phyloP scores from a whole-genome alignment of 2,113 vertebrate species.

The Callaeas wilsoni region DNA sequence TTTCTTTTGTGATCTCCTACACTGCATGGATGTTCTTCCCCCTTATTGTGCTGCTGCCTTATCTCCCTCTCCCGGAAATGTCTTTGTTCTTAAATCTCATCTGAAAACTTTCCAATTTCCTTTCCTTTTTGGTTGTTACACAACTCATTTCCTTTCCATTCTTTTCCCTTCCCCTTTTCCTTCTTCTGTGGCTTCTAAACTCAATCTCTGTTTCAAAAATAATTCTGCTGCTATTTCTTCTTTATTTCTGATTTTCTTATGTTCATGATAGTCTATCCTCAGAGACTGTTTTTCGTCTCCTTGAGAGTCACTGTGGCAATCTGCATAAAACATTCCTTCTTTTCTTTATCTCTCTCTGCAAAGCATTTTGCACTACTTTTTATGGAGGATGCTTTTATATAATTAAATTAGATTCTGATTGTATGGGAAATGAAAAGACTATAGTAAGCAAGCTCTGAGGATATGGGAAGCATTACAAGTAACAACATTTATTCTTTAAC shows the following conservation, averaged over 20 bases:
- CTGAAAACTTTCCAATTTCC: conserved; percentile 23
- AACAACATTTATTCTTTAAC: not conserved
- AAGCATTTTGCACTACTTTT: conserved; percentile 27
- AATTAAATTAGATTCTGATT: conserved; percentile 23
- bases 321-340: not conserved
- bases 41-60: not conserved
- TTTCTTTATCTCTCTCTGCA: conserved; percentile 36
- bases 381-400: not conserved
- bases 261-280: not conserved
- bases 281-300: not conserved
- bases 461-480: not conserved
- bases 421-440: not conserved
- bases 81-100: conserved; percentile 17
- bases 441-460: not conserved
- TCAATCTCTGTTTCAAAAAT: not conserved
- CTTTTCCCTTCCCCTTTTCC: not conserved
- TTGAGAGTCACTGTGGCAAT: not conserved
- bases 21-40: not conserved
- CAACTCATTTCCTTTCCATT: conserved; percentile 1
- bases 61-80: not conserved
- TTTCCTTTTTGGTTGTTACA: not conserved
- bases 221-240: not conserved
- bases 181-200: not conserved
- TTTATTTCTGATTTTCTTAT: conserved; percentile 14
- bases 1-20: not conserved